Base-by-base conservation (phyloP, 2,113 vertebrate genomes). In the Alexandromys fortis region DNA sequence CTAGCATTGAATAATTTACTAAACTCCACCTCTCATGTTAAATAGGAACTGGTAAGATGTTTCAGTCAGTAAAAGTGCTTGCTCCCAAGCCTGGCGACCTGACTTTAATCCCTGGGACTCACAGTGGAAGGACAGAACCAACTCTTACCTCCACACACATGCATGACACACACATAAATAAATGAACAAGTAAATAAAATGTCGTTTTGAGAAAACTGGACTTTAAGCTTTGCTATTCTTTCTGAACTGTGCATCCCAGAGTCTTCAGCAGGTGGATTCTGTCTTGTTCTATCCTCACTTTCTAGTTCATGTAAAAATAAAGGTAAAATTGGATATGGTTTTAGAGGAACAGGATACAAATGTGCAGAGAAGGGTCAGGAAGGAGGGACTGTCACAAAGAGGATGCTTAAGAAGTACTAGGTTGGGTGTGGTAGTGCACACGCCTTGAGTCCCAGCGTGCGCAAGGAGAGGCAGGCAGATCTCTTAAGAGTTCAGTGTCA, bases 1-100 rank as follows among this genome's bases (percentile, higher is more conserved):
- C 67, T 86, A 90, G 17, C 63, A 72, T 26, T 90, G 35, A 90
- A 63, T 87, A 92, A 76, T 81, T 92, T 72, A 77, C 70, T 91
- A 85, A 97, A 88, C 38, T 96, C 42, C 13, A 19, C 49, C 49
- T 93, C 52, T 95, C 26, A 83, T 95, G 0, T 88, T 95, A 94
- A 96, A 94, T 76, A 35, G 45, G 61, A 67, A 47, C 28, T 47
- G 42, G 61, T 38, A 67, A 86, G 82, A 86, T 67, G 61, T 45
- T 16, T 33, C 63, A 86, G 81, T 26, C 81, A 61, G 42, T 30
- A 67, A 47, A 86, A 9, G 30, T 16, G 10, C 28, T 86, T 33
- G 38, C 61, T 86, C 28, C 61, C 42, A 86, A 47, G 42, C 63
- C 61, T 47, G 61, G 33, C 4, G 16, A 21, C 83, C 26, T 35